These are phyloP conservation scores for Phaethon lepturus DNA, from an alignment of 2,113 vertebrate genomes.

Conservation along the genomic window DNA sequence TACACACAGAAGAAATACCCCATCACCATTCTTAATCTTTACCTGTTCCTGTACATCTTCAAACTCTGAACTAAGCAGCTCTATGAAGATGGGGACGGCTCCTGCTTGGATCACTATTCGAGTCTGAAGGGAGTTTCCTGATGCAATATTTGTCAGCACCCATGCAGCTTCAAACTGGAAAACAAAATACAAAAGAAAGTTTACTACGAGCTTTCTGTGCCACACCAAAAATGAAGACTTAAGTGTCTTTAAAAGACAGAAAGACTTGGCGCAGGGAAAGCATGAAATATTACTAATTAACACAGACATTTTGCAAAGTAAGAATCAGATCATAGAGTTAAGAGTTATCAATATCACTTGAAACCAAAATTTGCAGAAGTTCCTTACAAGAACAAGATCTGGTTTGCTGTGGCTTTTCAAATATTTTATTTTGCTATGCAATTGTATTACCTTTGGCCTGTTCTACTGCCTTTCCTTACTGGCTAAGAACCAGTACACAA, in stretches of 20 bases:
- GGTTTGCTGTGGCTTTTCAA: neutral
- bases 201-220: neutral
- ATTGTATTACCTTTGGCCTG: neutral
- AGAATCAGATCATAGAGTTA: neutral
- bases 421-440: neutral
- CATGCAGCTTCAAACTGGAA: conserved; percentile 97
- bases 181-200: neutral
- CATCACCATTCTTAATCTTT: neutral
- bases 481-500: neutral
- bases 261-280: neutral
- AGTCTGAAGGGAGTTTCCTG: conserved; percentile 96
- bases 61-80: conserved; percentile 95
- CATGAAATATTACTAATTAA: neutral
- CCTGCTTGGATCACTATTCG: conserved; percentile 97
- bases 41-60: conserved; percentile 99
- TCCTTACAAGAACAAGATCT: neutral
- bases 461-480: neutral
- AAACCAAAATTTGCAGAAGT: neutral
- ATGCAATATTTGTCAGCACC: conserved; percentile 98
- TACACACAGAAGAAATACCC: neutral
- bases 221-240: neutral
- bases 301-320: neutral
- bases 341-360: neutral
- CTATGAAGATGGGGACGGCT: conserved; percentile 97
- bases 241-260: neutral